Conservation (phyloP, 2,797 vertebrate genomes). For the Morus bassanus region DNA sequence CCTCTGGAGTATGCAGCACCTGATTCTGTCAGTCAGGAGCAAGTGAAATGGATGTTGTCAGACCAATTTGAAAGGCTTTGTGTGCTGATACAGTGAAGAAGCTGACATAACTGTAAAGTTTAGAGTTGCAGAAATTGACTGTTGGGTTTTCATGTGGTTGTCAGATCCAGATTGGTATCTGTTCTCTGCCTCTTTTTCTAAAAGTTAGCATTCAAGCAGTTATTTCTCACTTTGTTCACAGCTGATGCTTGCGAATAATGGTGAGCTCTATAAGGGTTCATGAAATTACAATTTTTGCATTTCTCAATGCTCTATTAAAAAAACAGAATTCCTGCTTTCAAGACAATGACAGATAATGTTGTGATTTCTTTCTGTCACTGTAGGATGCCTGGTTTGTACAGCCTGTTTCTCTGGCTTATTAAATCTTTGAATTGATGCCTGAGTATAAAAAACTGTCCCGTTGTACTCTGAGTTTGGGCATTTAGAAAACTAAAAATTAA, state of each 20-base stretch:
- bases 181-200: not conserved
- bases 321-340: not conserved
- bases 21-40: slow-evolving; percentile 58
- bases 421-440: not conserved
- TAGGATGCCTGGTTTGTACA: not conserved
- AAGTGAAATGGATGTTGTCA: slow-evolving; percentile 19
- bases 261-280: not conserved
- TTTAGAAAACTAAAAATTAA: not conserved
- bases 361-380: not conserved
- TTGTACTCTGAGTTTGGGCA: not conserved
- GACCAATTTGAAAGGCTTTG: not conserved
- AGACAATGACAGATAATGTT: not conserved
- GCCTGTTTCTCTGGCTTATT: not conserved
- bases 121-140: not conserved
- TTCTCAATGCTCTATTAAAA: not conserved
- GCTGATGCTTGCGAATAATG: not conserved
- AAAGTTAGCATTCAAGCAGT: not conserved
- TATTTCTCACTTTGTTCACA: not conserved
- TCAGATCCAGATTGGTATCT: not conserved
- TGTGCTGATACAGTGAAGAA: not conserved
- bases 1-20: slow-evolving; percentile 36
- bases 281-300: not conserved
- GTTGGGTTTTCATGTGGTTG: not conserved
- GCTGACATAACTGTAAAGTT: not conserved
- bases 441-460: not conserved